Evolutionary conservation across 2,797 vertebrate genomes (phyloP).

Genomic region (Neosilurus mollespiculum): DNA sequence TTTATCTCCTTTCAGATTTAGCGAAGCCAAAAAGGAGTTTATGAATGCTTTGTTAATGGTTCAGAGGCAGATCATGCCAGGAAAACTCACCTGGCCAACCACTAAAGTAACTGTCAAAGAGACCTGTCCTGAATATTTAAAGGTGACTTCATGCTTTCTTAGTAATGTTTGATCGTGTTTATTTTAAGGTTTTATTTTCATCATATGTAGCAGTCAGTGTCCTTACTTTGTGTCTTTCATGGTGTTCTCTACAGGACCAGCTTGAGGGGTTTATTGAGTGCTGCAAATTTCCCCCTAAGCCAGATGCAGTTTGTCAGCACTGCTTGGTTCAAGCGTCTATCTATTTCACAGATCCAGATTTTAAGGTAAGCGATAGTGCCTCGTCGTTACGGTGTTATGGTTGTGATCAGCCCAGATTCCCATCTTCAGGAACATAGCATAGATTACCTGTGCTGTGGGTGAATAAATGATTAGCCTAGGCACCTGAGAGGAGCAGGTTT

Average conservation of each 20-base stretch:
- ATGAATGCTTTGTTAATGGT: slow-evolving; percentile 80
- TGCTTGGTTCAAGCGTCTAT: slow-evolving; percentile 76
- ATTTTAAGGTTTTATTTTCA: neutral
- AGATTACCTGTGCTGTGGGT: neutral
- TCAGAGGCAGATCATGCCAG: slow-evolving; percentile 79
- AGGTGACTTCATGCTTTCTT: slow-evolving; percentile 54
- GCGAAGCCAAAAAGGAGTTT: slow-evolving; percentile 80
- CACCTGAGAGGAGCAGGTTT: neutral
- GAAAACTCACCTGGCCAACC: slow-evolving; percentile 89
- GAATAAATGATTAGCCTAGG: neutral
- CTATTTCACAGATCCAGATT: slow-evolving; percentile 91
- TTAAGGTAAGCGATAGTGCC: slow-evolving; percentile 79
- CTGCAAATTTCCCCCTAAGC: slow-evolving; percentile 86
- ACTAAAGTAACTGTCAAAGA: slow-evolving; percentile 84
- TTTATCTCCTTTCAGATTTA: slow-evolving; percentile 73
- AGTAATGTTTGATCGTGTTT: neutral
- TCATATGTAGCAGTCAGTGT: neutral
- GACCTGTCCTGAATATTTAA: slow-evolving; percentile 71
- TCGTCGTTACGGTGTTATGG: neutral
- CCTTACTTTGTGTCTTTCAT: neutral
- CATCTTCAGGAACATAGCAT: neutral
- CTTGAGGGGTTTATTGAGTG: slow-evolving; percentile 76
- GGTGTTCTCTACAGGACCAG: slow-evolving; percentile 67
- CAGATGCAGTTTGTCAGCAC: slow-evolving; percentile 86
- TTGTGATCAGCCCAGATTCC: neutral